Evolutionary conservation across 2,113 vertebrate genomes (phyloP).

Genomic region (Ammospiza caudacuta): DNA sequence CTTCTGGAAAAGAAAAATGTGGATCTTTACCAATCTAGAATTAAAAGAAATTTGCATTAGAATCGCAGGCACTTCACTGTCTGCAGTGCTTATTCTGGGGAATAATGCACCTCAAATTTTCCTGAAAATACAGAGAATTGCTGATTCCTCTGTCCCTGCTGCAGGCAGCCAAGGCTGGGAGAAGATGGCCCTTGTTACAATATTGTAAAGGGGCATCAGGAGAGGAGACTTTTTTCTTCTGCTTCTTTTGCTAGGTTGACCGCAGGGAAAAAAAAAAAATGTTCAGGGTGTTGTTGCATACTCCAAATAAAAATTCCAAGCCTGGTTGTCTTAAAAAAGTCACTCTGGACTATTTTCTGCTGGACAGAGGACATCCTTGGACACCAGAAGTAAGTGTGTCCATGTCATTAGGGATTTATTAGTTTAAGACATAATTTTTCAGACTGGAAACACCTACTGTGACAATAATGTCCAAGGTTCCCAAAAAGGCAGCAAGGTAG

Average conservation of each 20-base stretch:
- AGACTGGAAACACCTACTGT: neutral
- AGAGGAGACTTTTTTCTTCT: neutral
- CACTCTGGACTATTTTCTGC: neutral
- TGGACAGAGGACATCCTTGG: neutral
- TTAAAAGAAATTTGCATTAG: neutral
- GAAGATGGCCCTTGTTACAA: neutral
- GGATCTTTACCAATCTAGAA: neutral
- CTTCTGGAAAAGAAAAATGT: neutral
- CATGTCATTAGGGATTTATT: accelerated
- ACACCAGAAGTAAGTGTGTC: accelerated
- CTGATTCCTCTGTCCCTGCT: neutral
- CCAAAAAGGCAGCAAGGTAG: neutral
- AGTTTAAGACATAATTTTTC: neutral
- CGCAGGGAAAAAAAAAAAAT: neutral
- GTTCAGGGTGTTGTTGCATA: accelerated
- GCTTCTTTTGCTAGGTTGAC: neutral
- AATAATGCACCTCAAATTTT: neutral
- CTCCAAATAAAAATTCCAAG: neutral
- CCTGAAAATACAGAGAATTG: neutral
- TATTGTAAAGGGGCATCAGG: neutral
- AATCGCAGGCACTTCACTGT: neutral
- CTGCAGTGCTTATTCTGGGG: neutral
- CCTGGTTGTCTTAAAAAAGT: neutral
- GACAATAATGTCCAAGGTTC: accelerated
- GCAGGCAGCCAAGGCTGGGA: neutral